Conservation (phyloP, 2,113 vertebrate genomes). For the Oxygymnocypris stewartii region DNA sequence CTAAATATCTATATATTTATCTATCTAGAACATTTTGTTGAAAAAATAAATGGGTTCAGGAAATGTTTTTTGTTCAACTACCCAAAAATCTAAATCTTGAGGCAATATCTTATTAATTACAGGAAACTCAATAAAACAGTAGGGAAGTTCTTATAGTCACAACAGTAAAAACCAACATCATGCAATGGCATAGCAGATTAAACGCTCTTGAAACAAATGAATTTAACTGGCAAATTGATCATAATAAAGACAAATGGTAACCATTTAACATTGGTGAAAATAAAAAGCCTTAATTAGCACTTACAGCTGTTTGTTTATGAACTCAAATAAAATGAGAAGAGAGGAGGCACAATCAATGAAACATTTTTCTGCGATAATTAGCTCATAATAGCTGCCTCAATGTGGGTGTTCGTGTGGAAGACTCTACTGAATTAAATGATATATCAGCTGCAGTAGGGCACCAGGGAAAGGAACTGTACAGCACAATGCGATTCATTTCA, state of each 20-base stretch:
- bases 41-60: no score
- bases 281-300: constrained; percentile 45
- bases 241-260: constrained; percentile 63
- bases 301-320: background rate
- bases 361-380: constrained; percentile 10
- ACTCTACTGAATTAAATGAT: background rate
- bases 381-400: constrained; percentile 2
- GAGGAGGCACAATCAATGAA: constrained; percentile 31
- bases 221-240: constrained; percentile 64
- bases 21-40: no score
- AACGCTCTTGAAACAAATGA: constrained; percentile 56
- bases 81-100: background rate
- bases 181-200: background rate
- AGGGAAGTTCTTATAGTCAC: background rate
- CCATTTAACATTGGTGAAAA: constrained; percentile 52
- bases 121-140: background rate
- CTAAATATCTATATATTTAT: no score
- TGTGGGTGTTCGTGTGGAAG: background rate
- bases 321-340: constrained; percentile 28
- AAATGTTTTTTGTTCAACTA: no score
- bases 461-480: background rate
- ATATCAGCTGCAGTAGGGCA: background rate
- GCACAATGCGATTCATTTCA: background rate
- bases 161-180: background rate
- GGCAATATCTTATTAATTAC: constrained; percentile 2